These are phyloP conservation scores for Anguilla obscura DNA, from an alignment of 2,797 vertebrate species.

Conservation along the genomic window DNA sequence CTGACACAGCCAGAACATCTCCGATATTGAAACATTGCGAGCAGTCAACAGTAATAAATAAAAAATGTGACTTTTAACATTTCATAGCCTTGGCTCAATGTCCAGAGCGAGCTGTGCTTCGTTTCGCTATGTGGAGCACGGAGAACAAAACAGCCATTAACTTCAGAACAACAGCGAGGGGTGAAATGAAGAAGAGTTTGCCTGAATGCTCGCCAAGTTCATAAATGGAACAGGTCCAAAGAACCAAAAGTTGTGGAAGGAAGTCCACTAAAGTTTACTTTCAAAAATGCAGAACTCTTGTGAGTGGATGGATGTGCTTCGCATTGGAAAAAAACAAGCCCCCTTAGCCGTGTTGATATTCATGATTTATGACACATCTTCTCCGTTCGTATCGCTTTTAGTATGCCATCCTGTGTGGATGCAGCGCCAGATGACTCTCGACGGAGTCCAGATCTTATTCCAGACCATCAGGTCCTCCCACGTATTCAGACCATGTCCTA, in stretches of 20 bases:
- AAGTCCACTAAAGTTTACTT: not conserved
- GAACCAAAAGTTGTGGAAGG: not conserved
- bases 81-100: not conserved
- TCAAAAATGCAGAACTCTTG: not conserved
- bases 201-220: not conserved
- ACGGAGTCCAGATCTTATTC: too few species aligned
- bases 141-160: not conserved
- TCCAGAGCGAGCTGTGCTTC: not conserved
- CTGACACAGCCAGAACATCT: not conserved
- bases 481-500: too few species aligned
- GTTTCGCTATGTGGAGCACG: not conserved
- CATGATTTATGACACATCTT: too few species aligned
- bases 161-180: not conserved
- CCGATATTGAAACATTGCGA: not conserved
- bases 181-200: not conserved
- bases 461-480: too few species aligned
- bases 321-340: too few species aligned
- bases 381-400: too few species aligned
- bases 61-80: constrained; percentile 3
- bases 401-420: too few species aligned
- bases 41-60: not conserved
- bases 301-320: not conserved
- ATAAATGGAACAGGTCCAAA: not conserved
- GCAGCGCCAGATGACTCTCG: too few species aligned
- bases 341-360: too few species aligned